phyloP scores from a whole-genome alignment of 2,797 vertebrate genomes.

The Cuniculus paca region DNA sequence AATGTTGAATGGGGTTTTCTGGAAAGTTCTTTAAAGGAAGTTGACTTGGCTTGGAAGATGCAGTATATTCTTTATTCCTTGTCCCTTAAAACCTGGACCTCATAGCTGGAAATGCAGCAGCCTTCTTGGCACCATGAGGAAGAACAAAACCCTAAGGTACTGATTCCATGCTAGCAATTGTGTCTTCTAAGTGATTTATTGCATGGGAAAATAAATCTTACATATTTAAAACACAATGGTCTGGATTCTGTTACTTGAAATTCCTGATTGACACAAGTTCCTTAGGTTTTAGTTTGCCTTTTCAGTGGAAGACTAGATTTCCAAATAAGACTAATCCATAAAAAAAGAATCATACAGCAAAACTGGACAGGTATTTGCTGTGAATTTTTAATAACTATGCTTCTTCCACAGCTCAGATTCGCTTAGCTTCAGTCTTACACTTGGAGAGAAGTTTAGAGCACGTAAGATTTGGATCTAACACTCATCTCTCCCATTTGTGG shows the following conservation, averaged over 20 bases:
- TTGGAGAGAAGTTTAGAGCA: neutral
- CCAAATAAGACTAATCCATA: neutral
- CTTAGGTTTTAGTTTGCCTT: neutral
- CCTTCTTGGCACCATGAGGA: slow-evolving; percentile 19
- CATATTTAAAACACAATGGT: neutral
- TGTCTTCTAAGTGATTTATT: neutral
- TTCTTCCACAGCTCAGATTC: neutral
- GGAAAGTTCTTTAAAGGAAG: slow-evolving; percentile 1
- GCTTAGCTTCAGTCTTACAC: neutral
- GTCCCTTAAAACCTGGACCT: neutral
- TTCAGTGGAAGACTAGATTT: neutral
- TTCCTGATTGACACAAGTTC: neutral
- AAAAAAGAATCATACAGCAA: slow-evolving; percentile 36
- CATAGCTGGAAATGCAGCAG: slow-evolving; percentile 14
- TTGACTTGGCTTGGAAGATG: neutral
- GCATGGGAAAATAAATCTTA: neutral
- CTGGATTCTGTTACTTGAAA: neutral
- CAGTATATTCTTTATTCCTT: neutral
- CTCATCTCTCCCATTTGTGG: too few relatives aligned
- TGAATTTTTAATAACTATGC: neutral
- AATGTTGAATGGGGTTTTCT: slow-evolving; percentile 2
- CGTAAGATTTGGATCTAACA: neutral
- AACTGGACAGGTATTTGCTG: neutral
- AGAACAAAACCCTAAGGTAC: neutral
- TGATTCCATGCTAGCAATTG: neutral